Evolutionary conservation across 2,888 invertebrate species (phyloP).

Genomic region (Sesia apiformis): DNA sequence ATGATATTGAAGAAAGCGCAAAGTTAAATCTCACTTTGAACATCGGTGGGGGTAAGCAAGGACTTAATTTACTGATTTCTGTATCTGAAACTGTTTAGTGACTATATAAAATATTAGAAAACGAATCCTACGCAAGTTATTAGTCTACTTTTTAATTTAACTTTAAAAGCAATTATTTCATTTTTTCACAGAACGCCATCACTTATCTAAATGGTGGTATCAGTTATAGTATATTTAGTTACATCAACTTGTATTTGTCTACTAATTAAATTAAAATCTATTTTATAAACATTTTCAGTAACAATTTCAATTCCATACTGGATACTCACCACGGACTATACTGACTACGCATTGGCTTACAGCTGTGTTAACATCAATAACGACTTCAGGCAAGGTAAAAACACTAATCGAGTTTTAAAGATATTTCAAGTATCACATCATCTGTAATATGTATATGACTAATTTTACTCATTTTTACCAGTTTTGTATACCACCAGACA

Average conservation of each 20-base stretch:
- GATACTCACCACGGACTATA: constrained; percentile 30
- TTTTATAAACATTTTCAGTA: neutral
- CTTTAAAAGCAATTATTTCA: neutral
- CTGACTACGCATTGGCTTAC: constrained; percentile 29
- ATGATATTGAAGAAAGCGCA: constrained; percentile 26
- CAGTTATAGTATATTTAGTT: too few species aligned
- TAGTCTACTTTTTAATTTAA: neutral
- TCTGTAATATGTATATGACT: too few species aligned
- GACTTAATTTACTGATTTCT: neutral
- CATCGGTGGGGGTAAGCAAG: constrained; percentile 21
- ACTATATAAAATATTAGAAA: too few species aligned
- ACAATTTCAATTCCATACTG: constrained; percentile 25
- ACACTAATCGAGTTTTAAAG: too few species aligned
- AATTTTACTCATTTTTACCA: too few species aligned
- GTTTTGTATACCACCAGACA: too few species aligned
- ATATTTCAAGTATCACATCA: too few species aligned
- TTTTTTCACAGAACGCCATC: neutral
- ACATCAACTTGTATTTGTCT: too few species aligned
- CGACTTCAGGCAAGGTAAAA: constrained; percentile 42
- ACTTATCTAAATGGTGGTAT: too few species aligned
- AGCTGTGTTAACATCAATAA: constrained; percentile 25
- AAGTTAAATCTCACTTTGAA: constrained; percentile 29
- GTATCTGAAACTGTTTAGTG: neutral
- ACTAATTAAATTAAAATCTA: too few species aligned
- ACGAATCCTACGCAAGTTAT: neutral